Evolutionary conservation across 2,888 invertebrate species (phyloP), one percentile per base, ranked within the genome.

Genomic region (Ecdyonurus torrentis): DNA sequence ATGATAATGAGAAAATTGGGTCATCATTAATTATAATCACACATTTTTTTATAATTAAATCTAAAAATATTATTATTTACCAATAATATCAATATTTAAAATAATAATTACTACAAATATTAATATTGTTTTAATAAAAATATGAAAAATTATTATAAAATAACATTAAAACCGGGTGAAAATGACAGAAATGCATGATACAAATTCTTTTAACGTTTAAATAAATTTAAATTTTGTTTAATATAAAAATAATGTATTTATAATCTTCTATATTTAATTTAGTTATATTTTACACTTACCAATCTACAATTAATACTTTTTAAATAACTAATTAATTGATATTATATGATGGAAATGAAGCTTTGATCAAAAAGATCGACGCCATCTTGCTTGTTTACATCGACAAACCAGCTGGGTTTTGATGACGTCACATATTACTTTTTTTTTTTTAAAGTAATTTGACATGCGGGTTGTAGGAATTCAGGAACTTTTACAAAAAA

Each of bases 311-410:
- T n/a, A n/a, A 37, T 37, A 37, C 5, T 37, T 37, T 37, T 5
- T 15, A 5, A 15, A 37, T 37, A 37, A 10, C 15, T 37, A 5
- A 37, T n/a, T n/a, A 37, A 37, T 37, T 37, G 5, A 37, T 10
- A 37, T 5, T 37, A 10, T 37, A 10, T 37, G 7, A 37, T 37
- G 37, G 15, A 5, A 37, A 10, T 37, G 7, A 15, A 37, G 15
- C 37, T 37, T 37, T 37, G 37, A 37, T 37, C 15, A 37, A 37
- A 37, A 37, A 37, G 37, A 37, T 37, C 15, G 37, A 7, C 10
- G 55, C 55, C 55, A 55, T 55, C 55, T 55, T 55, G 55, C 19
- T 55, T 55, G 55, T 55, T 55, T 55, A 55, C 55, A 55, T 55
- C 15, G 10, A n/a, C 55, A n/a, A n/a, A n/a, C n/a, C n/a, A 55